Base-by-base conservation (phyloP, 1,140 invertebrate species). In the Bombus pyrosoma region DNA sequence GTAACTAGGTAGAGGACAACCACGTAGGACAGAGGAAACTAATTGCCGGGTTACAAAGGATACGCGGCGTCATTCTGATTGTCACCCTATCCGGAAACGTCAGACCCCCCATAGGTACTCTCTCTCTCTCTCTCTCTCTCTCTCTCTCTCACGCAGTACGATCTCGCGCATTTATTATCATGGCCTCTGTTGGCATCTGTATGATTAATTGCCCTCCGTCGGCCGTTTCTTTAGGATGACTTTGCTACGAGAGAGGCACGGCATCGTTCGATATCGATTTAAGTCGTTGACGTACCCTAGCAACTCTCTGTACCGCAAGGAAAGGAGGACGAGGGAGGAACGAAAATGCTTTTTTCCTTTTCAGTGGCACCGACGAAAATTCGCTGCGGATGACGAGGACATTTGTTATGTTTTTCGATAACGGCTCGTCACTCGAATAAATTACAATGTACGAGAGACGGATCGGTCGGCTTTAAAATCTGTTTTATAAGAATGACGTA, bases 11-110 rank as follows among this genome's bases (percentile, higher is more conserved):
- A 39, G 79, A 82, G 41, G 66, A 82, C 43, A 85, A 64, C 53
- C 78, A 59, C 43, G 32, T 57, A 28, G 68, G 62, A 71, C 76
- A 62, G 68, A 89, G 83, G 66, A 85, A 90, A 92, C 81, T 86
- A 88, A 91, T 92, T 82, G 86, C 71, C 59, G 43, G n/a, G 47
- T 72, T 80, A 90, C 88, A 91, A 89, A 87, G 87, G 88, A 91
- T 90, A 90, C 87, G 85, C 85, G 82, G 53, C 87, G 86, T 90
- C 90, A 92, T 88, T 91, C 71, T 86, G 88, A 91, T 91, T 91
- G 88, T 91, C 92, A 90, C 80, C 82, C 83, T 62, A 84, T 87
- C 78, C 83, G 90, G 77, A 89, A 89, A 79, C 37, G 77, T 91
- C 69, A 79, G 69, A 37, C 43, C 66, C 18, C 28, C 85, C 47